Evolutionary conservation across 2,888 invertebrate genomes (phyloP).

Genomic region (Heliconius hortense): DNA sequence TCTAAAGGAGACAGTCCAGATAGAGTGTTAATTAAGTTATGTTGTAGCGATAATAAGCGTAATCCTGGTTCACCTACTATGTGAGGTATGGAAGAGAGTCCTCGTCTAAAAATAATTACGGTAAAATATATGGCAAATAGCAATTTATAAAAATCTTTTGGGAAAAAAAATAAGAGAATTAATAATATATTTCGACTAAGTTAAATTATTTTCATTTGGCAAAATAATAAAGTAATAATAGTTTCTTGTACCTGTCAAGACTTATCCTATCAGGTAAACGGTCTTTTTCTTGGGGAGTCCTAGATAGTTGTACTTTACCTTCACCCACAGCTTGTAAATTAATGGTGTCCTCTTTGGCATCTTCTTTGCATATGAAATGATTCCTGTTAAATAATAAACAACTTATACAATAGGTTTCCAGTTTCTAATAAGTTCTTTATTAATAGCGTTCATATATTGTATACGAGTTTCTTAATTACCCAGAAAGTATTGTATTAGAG

Average conservation of each 20-base stretch:
- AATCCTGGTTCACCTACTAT: constrained; percentile 91
- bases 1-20: constrained; percentile 81
- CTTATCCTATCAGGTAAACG: constrained; percentile 94
- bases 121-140: not conserved
- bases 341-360: constrained; percentile 66
- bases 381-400: constrained; percentile 44
- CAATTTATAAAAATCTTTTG: not conserved
- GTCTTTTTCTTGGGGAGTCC: constrained; percentile 89
- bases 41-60: constrained; percentile 93
- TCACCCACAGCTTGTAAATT: constrained; percentile 83
- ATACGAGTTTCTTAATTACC: constrained; percentile 52
- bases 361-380: constrained; percentile 56
- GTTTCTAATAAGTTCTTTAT: not conserved
- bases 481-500: constrained; percentile 77
- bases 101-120: constrained; percentile 78
- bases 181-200: not conserved
- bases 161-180: not conserved
- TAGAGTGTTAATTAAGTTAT: constrained; percentile 92
- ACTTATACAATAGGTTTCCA: not conserved
- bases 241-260: constrained; percentile 84
- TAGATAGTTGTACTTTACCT: constrained; percentile 85
- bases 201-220: not conserved
- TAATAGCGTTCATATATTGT: not conserved
- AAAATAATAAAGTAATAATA: not conserved
- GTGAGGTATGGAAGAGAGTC: constrained; percentile 90